phyloP scores from a whole-genome alignment of 2,113 vertebrate species.

The Anseranas semipalmata region DNA sequence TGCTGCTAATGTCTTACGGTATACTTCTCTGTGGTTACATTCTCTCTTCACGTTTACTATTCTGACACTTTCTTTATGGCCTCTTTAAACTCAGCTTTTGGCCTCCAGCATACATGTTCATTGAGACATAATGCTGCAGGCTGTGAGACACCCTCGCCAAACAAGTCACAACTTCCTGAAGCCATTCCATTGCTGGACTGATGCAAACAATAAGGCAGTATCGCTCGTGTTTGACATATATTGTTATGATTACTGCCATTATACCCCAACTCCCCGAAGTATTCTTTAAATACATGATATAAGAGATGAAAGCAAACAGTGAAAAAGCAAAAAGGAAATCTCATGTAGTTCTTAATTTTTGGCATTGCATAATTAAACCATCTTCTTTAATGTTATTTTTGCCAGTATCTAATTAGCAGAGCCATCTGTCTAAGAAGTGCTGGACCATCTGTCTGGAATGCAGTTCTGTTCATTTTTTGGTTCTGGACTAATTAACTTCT shows the following conservation, averaged over 20 bases:
- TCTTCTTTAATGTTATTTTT: slow-evolving; percentile 75
- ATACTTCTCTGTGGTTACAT: not conserved
- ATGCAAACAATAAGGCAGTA: not conserved
- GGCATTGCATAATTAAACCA: slow-evolving; percentile 76
- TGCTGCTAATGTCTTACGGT: slow-evolving; percentile 19
- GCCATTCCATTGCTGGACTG: slow-evolving; percentile 3
- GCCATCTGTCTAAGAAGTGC: slow-evolving; percentile 76
- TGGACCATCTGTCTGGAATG: slow-evolving; percentile 78
- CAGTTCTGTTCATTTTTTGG: slow-evolving; percentile 69
- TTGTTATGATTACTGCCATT: slow-evolving; percentile 13
- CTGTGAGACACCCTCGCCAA: not conserved
- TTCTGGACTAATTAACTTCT: slow-evolving; percentile 71
- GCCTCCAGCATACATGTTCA: not conserved
- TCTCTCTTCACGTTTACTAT: not conserved
- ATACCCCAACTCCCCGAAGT: not conserved
- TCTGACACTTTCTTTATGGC: not conserved
- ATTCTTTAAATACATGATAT: slow-evolving; percentile 47
- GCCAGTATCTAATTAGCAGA: slow-evolving; percentile 80
- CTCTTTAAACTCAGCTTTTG: not conserved
- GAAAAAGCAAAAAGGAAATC: slow-evolving; percentile 30
- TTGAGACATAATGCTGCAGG: not conserved
- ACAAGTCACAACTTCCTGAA: not conserved
- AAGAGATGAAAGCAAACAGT: slow-evolving; percentile 64
- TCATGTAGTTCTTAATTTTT: slow-evolving; percentile 71
- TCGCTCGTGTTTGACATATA: not conserved